Evolutionary conservation across 2,888 invertebrate genomes (phyloP).

Genomic region (Crossocerus cetratus): DNA sequence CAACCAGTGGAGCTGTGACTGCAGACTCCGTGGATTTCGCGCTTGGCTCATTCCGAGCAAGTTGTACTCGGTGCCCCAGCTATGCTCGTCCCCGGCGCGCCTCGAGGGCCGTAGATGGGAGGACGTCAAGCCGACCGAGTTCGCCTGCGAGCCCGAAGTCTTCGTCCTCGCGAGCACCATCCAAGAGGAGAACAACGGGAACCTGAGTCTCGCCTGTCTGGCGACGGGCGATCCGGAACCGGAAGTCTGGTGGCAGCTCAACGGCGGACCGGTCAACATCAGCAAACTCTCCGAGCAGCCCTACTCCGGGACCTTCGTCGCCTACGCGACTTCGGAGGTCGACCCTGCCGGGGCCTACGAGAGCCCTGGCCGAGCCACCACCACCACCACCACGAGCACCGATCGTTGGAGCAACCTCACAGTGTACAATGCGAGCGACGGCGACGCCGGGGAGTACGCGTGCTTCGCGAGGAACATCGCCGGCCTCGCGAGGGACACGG

Average conservation of each 20-base stretch:
- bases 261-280: slow-evolving; percentile 82
- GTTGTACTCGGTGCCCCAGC: slow-evolving; percentile 85
- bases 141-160: slow-evolving; percentile 90
- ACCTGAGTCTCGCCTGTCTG: slow-evolving; percentile 89
- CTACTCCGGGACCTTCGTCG: slow-evolving; percentile 54
- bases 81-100: slow-evolving; percentile 85
- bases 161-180: slow-evolving; percentile 76
- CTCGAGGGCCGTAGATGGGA: slow-evolving; percentile 88
- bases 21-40: slow-evolving; percentile 89
- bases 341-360: not conserved
- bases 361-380: not conserved
- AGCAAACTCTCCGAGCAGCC: slow-evolving; percentile 58
- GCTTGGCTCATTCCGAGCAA: slow-evolving; percentile 89
- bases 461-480: slow-evolving; percentile 86
- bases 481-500: slow-evolving; percentile 78
- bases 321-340: slow-evolving; percentile 45
- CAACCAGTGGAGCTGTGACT: slow-evolving; percentile 95
- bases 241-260: slow-evolving; percentile 89
- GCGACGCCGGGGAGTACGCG: slow-evolving; percentile 90
- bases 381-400: slow-evolving; percentile 19
- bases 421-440: slow-evolving; percentile 88
- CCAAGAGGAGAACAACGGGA: slow-evolving; percentile 89
- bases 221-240: slow-evolving; percentile 91
- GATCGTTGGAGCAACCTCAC: slow-evolving; percentile 89
- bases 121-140: slow-evolving; percentile 85